phyloP scores from a whole-genome alignment of 2,797 vertebrate genomes.

The Coregonus suidteri region DNA sequence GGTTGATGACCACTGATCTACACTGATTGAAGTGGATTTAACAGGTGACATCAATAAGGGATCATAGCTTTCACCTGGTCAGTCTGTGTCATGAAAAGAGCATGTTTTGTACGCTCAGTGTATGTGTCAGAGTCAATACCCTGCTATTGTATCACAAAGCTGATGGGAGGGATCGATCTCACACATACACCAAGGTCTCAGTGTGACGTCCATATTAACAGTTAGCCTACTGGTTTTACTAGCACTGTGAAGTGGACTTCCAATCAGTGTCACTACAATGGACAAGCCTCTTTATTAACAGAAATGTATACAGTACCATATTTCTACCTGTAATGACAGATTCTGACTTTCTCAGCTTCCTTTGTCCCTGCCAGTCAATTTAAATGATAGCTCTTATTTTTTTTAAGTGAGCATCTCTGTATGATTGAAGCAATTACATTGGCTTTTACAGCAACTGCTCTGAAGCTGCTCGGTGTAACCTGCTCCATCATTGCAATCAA shows the following conservation, averaged over 20 bases:
- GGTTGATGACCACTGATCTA: too few species aligned
- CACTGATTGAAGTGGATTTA: too few species aligned
- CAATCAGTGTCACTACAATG: not conserved
- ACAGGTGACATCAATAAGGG: too few species aligned
- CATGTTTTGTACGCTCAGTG: too few species aligned
- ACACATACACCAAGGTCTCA: not conserved
- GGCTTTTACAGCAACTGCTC: conserved; percentile 21
- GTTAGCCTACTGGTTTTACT: not conserved
- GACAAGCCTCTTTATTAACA: not conserved
- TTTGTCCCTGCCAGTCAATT: not conserved
- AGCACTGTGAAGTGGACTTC: not conserved
- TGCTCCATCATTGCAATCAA: not conserved
- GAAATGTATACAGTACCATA: not conserved
- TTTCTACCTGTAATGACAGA: not conserved
- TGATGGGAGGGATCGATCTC: not conserved
- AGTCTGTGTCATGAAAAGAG: too few species aligned
- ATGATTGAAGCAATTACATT: conserved; percentile 22
- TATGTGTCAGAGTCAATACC: too few species aligned
- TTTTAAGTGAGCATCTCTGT: not conserved
- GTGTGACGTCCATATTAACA: not conserved
- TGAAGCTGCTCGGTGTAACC: not conserved
- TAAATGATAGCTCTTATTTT: not conserved
- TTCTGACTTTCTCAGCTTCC: not conserved
- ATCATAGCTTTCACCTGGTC: too few species aligned
- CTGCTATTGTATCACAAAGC: not conserved